These are phyloP conservation scores for Ameiurus melas DNA, from an alignment of 2,113 vertebrate species.

Conservation along the genomic window DNA sequence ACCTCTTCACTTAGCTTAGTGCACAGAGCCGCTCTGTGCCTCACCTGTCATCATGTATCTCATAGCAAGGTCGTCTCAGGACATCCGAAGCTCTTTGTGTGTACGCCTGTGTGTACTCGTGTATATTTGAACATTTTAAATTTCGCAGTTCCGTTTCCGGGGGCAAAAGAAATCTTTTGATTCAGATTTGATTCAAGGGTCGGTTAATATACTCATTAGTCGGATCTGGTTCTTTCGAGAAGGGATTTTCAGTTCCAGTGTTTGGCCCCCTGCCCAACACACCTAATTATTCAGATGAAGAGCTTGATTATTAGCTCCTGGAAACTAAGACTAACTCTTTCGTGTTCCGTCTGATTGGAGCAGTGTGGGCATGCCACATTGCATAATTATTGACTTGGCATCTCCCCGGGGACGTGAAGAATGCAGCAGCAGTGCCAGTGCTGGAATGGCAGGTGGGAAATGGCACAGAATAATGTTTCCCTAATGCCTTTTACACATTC, in stretches of 20 bases:
- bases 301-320: background rate
- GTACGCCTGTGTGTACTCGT: background rate
- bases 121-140: background rate
- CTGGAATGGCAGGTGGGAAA: background rate
- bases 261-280: background rate
- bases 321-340: background rate
- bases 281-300: constrained; percentile 2
- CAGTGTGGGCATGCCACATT: background rate
- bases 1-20: constrained; percentile 23
- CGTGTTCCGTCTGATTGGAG: background rate
- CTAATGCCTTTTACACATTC: background rate
- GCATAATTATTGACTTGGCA: background rate
- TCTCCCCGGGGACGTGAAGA: background rate
- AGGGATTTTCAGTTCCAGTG: background rate
- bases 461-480: background rate
- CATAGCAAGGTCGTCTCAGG: constrained; percentile 26
- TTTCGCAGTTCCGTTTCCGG: background rate
- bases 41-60: constrained; percentile 40
- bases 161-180: no score
- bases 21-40: background rate
- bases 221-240: background rate
- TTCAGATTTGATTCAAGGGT: background rate
- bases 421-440: background rate
- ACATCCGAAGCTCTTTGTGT: background rate
- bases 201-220: background rate